These are phyloP conservation scores for Odontomachus brunneus DNA, from an alignment of 1,140 invertebrate species.

Conservation along the genomic window DNA sequence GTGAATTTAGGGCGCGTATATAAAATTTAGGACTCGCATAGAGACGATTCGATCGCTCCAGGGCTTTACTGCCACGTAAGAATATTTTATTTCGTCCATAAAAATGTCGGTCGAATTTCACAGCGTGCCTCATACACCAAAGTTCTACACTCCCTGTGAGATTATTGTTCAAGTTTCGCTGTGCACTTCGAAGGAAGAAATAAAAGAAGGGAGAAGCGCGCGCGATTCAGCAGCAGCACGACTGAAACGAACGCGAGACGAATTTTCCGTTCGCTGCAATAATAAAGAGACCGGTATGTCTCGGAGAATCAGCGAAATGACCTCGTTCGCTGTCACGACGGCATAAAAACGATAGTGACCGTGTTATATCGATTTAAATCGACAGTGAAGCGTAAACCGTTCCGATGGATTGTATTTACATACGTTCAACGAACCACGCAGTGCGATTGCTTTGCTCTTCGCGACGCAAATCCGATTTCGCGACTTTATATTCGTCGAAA, in stretches of 20 bases:
- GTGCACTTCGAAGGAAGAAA: not conserved
- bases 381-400: slow-evolving; percentile 28
- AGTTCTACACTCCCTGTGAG: not conserved
- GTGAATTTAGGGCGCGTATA: too few species aligned
- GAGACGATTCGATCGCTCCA: too few species aligned
- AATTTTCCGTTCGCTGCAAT: slow-evolving; percentile 11
- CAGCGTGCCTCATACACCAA: not conserved
- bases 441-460: slow-evolving; percentile 23
- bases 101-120: slow-evolving; percentile 33
- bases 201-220: not conserved
- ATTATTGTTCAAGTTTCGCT: not conserved
- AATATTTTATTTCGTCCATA: not conserved
- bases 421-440: slow-evolving; percentile 35
- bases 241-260: slow-evolving; percentile 23
- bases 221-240: too few species aligned
- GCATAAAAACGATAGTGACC: slow-evolving; percentile 18
- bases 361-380: slow-evolving; percentile 38
- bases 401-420: slow-evolving; percentile 27
- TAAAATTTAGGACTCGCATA: too few species aligned
- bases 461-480: slow-evolving; percentile 10
- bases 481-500: slow-evolving; percentile 26
- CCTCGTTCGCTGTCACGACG: slow-evolving; percentile 16
- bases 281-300: slow-evolving; percentile 19
- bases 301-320: not conserved
- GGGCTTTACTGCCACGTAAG: too few species aligned